Evolutionary conservation across 2,797 vertebrate genomes (phyloP).

Genomic region (Muscicapa striata): DNA sequence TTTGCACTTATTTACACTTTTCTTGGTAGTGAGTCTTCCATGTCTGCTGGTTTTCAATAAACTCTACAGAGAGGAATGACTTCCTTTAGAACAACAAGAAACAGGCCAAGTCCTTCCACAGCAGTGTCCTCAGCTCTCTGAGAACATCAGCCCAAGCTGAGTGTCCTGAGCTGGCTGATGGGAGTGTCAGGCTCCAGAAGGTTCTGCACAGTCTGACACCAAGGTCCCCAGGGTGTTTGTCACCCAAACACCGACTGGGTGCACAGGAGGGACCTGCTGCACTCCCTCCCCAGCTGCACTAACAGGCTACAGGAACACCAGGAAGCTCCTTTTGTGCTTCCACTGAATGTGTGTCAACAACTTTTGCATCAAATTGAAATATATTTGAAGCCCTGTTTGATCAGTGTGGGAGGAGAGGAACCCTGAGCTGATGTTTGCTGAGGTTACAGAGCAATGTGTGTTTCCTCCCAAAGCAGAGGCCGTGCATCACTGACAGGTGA

Average conservation of each 20-base stretch:
- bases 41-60: background rate
- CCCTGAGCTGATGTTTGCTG: background rate
- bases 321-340: background rate
- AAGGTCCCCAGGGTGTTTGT: background rate
- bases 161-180: background rate
- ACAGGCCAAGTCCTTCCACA: background rate
- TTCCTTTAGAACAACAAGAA: background rate
- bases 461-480: background rate
- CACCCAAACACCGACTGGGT: background rate
- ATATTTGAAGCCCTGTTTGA: background rate
- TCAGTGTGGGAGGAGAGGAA: background rate
- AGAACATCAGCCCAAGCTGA: background rate
- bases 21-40: background rate
- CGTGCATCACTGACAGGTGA: background rate
- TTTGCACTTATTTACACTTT: background rate
- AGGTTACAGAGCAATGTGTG: background rate
- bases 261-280: background rate
- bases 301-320: accelerated
- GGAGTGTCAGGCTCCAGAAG: background rate
- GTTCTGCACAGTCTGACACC: background rate
- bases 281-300: background rate
- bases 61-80: background rate
- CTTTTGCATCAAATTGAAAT: background rate
- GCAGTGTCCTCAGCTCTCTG: background rate
- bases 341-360: background rate